Evolutionary conservation across 37 sponge, comb jelly and placozoan species (phyloP), one percentile per base, ranked within the genome.

Genomic region (Axinella damicornis): DNA sequence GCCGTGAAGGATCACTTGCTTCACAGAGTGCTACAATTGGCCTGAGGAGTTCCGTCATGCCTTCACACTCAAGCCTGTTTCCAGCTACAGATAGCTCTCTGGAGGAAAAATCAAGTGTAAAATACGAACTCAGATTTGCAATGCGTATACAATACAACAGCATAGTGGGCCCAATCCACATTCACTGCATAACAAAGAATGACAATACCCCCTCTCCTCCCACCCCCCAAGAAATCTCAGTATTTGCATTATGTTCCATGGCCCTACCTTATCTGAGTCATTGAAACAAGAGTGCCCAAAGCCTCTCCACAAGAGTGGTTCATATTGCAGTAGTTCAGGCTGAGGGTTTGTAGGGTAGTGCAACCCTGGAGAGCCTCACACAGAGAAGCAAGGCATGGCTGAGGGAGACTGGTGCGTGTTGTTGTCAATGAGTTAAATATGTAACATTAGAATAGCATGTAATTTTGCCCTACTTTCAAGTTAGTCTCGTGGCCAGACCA

Each of bases 291-390:
- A 2, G 40, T 52, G 20, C 93, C 93, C 22, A 92, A 65, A 54
- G 65, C 39, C 65, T 79, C 85, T 1, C 89, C 89, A 76, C 85
- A 84, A 19, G 63, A 32, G 28, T 38, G 18, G 56, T 39, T 60
- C 55, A 92, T 38, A 2, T 85, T 69, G 38, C 93, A 92, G 69
- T 57, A 92, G 72, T 88, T 80, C 21, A 92, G 74, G 38, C 84
- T 92, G 55, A 92, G 89, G 19, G 82, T 24, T 0, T 73, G 73
- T 25, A 92, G 52, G 18, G 71, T 52, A 2, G 53, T 22, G 40
- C 12, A 18, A 30, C 20, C 55, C 27, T 53, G 62, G 11, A 92
- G 65, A 1, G 19, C 58, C 21, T 57, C 76, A 69, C 89, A 92
- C 15, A 92, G 72, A 15, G 12, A 28, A 1, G 53, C 53, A 18